Evolutionary conservation across 2,113 vertebrate genomes (phyloP).

Genomic region (Trematocara stigmaticum): DNA sequence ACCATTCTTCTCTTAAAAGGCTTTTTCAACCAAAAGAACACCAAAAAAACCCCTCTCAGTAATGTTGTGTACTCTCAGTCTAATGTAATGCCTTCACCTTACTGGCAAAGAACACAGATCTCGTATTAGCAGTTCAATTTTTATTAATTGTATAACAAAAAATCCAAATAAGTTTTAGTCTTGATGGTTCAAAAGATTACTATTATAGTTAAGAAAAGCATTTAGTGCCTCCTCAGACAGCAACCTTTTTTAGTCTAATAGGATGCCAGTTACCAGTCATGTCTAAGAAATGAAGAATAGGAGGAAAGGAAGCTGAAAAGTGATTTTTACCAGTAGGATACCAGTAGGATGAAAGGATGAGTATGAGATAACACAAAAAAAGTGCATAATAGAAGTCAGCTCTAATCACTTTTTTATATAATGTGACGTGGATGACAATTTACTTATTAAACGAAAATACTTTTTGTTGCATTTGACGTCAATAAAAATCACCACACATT

Average conservation of each 20-base stretch:
- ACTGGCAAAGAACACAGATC: background rate
- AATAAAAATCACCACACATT: background rate
- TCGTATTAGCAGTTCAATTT: background rate
- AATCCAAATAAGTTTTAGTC: background rate
- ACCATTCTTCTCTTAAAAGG: background rate
- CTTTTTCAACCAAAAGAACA: background rate
- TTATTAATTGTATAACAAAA: background rate
- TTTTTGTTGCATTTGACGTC: background rate
- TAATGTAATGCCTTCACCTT: background rate
- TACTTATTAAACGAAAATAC: background rate
- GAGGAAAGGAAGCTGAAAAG: background rate
- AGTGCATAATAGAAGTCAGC: background rate
- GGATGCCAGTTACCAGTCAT: background rate
- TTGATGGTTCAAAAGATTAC: background rate
- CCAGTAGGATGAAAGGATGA: background rate
- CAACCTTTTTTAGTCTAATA: background rate
- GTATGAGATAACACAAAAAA: background rate
- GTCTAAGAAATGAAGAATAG: background rate
- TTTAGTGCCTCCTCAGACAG: background rate
- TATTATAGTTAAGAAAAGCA: background rate
- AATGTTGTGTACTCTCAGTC: background rate
- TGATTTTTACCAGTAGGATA: background rate
- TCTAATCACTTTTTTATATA: background rate
- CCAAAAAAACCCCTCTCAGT: background rate
- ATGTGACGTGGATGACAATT: background rate